Percentiles rank a stretch among this genome's conserved stretches.
Conservation (phyloP, 2,797 vertebrate genomes). For the Trematomus bernacchii region DNA sequence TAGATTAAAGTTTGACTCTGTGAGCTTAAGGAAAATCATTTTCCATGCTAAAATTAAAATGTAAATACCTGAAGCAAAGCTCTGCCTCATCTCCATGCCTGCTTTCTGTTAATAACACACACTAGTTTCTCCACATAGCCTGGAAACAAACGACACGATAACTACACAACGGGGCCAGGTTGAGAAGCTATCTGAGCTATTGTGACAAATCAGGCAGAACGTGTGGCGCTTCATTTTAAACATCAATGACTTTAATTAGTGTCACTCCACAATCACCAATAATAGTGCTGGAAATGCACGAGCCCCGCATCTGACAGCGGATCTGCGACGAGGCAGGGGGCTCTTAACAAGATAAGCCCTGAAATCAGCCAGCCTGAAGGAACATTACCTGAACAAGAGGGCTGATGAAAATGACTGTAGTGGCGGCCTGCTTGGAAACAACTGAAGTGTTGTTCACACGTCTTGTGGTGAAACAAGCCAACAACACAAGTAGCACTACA, state of each 20-base stretch:
- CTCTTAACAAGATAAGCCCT: conserved; percentile 78
- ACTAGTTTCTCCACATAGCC: conserved; percentile 52
- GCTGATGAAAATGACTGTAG: conserved; percentile 79
- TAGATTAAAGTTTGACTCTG: conserved; percentile 51
- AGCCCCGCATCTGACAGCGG: conserved; percentile 46
- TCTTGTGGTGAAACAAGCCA: conserved; percentile 62
- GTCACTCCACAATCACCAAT: conserved; percentile 71
- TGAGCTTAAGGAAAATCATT: conserved; percentile 43
- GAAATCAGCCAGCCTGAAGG: conserved; percentile 73
- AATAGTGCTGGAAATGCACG: conserved; percentile 41
- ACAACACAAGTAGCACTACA: conserved; percentile 58
- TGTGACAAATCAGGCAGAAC: conserved; percentile 72
- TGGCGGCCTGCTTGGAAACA: conserved; percentile 66
- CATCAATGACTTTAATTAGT: conserved; percentile 81
- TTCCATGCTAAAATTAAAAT: conserved; percentile 46
- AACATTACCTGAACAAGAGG: conserved; percentile 79
- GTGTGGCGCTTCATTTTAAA: conserved; percentile 70
- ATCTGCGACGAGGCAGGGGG: conserved; percentile 56
- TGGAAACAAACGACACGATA: conserved; percentile 72
- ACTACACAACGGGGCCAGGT: conserved; percentile 34
- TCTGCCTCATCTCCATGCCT: conserved; percentile 24
- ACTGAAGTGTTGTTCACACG: conserved; percentile 64
- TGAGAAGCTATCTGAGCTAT: conserved; percentile 59
- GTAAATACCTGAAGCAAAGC: conserved; percentile 48
- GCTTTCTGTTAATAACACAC: conserved; percentile 46